phyloP scores from a whole-genome alignment of 2,888 invertebrate genomes.

The Sericinus montela region DNA sequence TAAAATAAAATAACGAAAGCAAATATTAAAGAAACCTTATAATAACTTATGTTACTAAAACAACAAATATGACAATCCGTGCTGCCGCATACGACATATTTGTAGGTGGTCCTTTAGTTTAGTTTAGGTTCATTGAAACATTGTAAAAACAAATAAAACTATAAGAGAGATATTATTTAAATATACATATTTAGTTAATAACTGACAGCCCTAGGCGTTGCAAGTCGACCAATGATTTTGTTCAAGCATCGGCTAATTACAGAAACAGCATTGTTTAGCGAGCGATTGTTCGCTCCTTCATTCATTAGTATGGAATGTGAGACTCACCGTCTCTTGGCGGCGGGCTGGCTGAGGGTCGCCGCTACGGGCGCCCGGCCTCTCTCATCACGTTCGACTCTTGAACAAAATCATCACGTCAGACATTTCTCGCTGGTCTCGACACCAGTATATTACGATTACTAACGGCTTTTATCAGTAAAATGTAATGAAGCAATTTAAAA shows the following conservation, averaged over 20 bases:
- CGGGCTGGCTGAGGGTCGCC: slow-evolving; percentile 40
- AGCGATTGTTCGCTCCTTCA: slow-evolving; percentile 26
- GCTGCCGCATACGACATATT: too few species aligned
- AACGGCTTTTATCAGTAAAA: not conserved
- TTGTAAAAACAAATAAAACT: too few species aligned
- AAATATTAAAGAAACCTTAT: too few species aligned
- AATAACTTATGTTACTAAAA: too few species aligned
- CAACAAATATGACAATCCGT: too few species aligned
- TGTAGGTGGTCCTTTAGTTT: too few species aligned
- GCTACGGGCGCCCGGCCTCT: slow-evolving; percentile 61
- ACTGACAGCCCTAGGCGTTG: not conserved
- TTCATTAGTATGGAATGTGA: slow-evolving; percentile 28
- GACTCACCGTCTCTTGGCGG: slow-evolving; percentile 64
- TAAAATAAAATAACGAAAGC: too few species aligned
- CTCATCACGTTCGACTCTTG: slow-evolving; percentile 69
- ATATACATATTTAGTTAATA: not conserved
- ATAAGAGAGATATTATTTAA: not conserved
- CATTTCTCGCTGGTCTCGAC: not conserved
- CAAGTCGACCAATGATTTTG: slow-evolving; percentile 39
- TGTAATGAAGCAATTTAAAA: too few species aligned
- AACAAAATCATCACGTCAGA: slow-evolving; percentile 66
- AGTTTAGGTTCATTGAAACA: too few species aligned
- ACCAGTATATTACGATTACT: not conserved
- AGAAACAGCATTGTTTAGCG: slow-evolving; percentile 21
- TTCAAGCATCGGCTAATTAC: slow-evolving; percentile 58